Evolutionary conservation across 2,888 invertebrate genomes (phyloP), one percentile per base, ranked within the genome.

Genomic region (Ametastegia equiseti): DNA sequence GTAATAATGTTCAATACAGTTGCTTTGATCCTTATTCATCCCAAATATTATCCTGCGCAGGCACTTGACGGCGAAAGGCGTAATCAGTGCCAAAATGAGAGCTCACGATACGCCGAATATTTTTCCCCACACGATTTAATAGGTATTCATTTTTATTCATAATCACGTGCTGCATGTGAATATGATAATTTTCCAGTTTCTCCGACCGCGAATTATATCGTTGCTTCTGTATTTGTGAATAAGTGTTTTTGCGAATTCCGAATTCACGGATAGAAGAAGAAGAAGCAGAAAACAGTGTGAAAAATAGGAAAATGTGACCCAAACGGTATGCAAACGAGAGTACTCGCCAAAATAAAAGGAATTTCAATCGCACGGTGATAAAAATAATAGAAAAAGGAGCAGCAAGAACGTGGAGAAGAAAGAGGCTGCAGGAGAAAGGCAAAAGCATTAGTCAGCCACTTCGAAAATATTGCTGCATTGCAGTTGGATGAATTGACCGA

Each of bases 251-350:
- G 19, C 11, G 39, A 39, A 67, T 39, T 67, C 2, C 1, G 2
- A 67, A 39, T 19, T 39, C 65, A 19, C 65, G 39, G n/a, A n/a
- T 39, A 19, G 39, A 39, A 39, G 36, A 39, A 39, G 9, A 36
- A 36, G 36, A 7, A 19, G 9, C n/a, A 63, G 15, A n/a, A n/a
- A n/a, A n/a, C n/a, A n/a, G n/a, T n/a, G n/a, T n/a, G 9, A 19
- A 67, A 67, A 36, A 27, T 67, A 9, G 36, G 65, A 39, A 60
- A 60, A 39, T 39, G 39, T 19, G n/a, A 39, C 36, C n/a, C 11
- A 67, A 67, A 67, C 19, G 65, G 39, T 67, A 36, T 67, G 39
- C 65, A 67, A 67, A 67, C 65, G 39, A 39, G 39, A 39, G n/a
- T n/a, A 67, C 39, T 67, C 39, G 6, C 13, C 65, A 13, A 36